Evolutionary conservation across 2,888 invertebrate species (phyloP).

Genomic region (Galerucella pusilla): DNA sequence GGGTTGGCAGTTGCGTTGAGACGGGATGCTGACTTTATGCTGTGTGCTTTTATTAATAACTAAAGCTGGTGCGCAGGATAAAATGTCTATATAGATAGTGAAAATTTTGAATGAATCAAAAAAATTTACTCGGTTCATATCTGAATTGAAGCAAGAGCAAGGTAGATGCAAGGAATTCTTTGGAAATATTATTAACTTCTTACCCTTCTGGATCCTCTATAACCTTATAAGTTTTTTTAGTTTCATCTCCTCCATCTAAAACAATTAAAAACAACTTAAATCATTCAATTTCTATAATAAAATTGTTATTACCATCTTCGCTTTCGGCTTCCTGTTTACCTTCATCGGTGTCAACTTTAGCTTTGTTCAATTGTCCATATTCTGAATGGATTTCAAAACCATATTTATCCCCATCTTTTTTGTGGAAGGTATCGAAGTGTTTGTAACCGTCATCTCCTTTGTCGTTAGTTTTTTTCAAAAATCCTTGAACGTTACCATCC

Average conservation of each 20-base stretch:
- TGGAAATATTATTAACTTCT: constrained; percentile 36
- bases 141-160: neutral
- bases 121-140: neutral
- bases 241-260: constrained; percentile 50
- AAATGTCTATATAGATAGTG: too few relatives aligned
- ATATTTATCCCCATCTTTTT: constrained; percentile 78
- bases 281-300: constrained; percentile 12
- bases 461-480: constrained; percentile 72
- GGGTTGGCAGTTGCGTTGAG: too few relatives aligned
- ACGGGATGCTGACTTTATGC: too few relatives aligned
- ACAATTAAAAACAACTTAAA: neutral
- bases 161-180: neutral
- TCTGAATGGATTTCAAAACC: constrained; percentile 77
- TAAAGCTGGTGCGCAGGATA: too few relatives aligned
- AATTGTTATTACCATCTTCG: constrained; percentile 17
- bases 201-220: constrained; percentile 57
- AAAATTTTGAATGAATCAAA: too few relatives aligned
- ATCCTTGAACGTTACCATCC: constrained; percentile 72
- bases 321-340: constrained; percentile 54
- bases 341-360: constrained; percentile 65
- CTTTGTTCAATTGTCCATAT: constrained; percentile 67
- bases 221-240: constrained; percentile 55
- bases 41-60: too few relatives aligned
- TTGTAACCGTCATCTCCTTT: constrained; percentile 80
- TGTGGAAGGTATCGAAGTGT: constrained; percentile 78